A percentile compares a stretch with the other conserved stretches of the same genome.
phyloP scores from a whole-genome alignment of 2,797 vertebrate species.

The Enteromius radiatus region DNA sequence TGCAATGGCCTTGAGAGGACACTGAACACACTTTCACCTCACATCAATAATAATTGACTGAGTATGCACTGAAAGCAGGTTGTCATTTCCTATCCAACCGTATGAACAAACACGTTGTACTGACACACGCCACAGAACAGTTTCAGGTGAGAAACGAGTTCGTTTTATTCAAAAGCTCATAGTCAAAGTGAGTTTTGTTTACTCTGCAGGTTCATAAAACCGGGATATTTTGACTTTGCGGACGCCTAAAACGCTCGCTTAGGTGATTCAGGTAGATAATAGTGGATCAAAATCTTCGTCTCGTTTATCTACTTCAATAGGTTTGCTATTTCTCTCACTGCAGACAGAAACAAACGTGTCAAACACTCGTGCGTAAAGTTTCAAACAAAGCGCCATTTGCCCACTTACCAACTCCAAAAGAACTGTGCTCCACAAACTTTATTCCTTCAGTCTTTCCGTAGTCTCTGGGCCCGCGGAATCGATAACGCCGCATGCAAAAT shows the following conservation, averaged over 20 bases:
- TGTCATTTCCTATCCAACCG: slow-evolving; percentile 16
- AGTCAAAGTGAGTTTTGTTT: background rate
- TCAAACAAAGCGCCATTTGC: slow-evolving; percentile 33
- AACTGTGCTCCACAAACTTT: slow-evolving; percentile 68
- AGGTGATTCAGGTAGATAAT: background rate
- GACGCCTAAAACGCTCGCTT: background rate
- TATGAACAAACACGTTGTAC: background rate
- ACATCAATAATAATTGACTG: background rate
- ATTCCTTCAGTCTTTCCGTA: slow-evolving; percentile 64
- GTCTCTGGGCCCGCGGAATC: slow-evolving; percentile 59
- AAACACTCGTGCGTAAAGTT: slow-evolving; percentile 25
- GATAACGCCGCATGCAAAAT: slow-evolving; percentile 66
- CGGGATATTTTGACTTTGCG: background rate
- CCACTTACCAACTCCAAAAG: slow-evolving; percentile 75
- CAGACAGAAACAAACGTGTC: background rate
- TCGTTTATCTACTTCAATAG: too few species aligned
- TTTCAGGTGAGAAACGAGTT: background rate
- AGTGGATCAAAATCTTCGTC: background rate
- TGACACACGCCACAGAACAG: background rate
- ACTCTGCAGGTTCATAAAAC: background rate
- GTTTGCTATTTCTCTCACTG: background rate
- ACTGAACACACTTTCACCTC: background rate
- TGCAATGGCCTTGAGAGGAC: background rate
- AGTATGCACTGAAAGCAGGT: background rate
- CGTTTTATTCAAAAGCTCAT: background rate